Conservation (phyloP, 2,797 vertebrate genomes). For the Oreochromis grahami region DNA sequence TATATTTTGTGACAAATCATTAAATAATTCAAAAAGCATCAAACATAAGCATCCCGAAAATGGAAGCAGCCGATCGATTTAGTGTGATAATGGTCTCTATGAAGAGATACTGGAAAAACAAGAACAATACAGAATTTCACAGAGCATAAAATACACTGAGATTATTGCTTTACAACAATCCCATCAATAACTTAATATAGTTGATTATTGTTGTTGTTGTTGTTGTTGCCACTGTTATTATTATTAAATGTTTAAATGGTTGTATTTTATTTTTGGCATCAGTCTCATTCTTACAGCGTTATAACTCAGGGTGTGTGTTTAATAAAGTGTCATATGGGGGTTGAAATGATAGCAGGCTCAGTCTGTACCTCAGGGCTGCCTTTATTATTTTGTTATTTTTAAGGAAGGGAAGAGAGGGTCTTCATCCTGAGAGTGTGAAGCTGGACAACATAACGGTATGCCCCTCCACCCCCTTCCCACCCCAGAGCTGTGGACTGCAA, state of each 20-base stretch:
- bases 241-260: accelerated
- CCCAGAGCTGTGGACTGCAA: constrained; percentile 35
- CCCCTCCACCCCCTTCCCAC: neutral
- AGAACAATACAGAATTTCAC: neutral
- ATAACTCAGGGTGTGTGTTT: neutral
- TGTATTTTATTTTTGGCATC: neutral
- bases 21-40: neutral
- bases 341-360: neutral
- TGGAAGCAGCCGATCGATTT: neutral
- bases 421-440: neutral
- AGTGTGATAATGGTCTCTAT: neutral
- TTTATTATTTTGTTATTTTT: neutral
- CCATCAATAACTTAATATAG: neutral
- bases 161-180: neutral
- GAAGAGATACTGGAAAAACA: neutral
- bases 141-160: neutral
- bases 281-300: neutral
- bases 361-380: neutral
- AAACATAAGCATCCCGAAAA: neutral
- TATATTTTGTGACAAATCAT: neutral
- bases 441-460: constrained; percentile 33
- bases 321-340: neutral
- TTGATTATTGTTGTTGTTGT: neutral
- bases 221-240: accelerated
- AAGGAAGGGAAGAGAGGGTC: neutral